Evolutionary conservation across 2,113 vertebrate species (phyloP), one percentile per base, ranked within the genome.

Genomic region (Etheostoma spectabile): DNA sequence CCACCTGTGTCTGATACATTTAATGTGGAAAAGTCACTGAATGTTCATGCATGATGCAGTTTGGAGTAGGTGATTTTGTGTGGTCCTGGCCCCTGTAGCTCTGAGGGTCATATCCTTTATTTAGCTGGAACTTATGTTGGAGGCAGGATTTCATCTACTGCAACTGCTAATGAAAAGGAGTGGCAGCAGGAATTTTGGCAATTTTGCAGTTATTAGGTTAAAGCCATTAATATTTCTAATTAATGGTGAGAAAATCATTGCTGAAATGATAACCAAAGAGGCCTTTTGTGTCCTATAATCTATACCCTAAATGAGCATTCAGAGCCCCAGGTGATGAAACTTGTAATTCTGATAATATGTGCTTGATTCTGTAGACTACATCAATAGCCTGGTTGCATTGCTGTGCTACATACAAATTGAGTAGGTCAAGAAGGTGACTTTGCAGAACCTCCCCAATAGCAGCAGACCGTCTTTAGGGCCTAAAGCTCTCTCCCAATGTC

Each of bases 391-490:
- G 2, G 11, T 51, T 19, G 8, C 33, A 42, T 52, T 61, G 24
- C 18, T 74, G 22, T 57, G 49, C 14, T 63, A 21, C 35, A 33
- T 21, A 22, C 22, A 63, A 68, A 59, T 48, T 83, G 5, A 61
- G 33, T 72, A 45, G 68, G 46, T 74, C 16, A 18, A 79, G 27
- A 59, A 59, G 45, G 79, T 82, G 61, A 79, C 66, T 79, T 70
- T 83, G 67, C 57, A 79, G 46, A 79, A 64, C 45, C 69, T 45
- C 48, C 0, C 65, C 89, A 84, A 60, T 91, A 96, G 95, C 74
- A 93, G 88, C 87, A 91, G 73, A 66, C 56, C 94, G 0, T 94
- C 94, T 48, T 95, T 95, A 90, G 95, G 93, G 86, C 96, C 95
- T 51, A 93, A 95, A 90, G 94, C 93, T 59, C 63, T 92, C 94